A percentile compares a stretch with the other conserved stretches of the same genome.
These are phyloP conservation scores for Furcula furcula DNA, from an alignment of 2,888 invertebrate genomes.

Conservation along the genomic window DNA sequence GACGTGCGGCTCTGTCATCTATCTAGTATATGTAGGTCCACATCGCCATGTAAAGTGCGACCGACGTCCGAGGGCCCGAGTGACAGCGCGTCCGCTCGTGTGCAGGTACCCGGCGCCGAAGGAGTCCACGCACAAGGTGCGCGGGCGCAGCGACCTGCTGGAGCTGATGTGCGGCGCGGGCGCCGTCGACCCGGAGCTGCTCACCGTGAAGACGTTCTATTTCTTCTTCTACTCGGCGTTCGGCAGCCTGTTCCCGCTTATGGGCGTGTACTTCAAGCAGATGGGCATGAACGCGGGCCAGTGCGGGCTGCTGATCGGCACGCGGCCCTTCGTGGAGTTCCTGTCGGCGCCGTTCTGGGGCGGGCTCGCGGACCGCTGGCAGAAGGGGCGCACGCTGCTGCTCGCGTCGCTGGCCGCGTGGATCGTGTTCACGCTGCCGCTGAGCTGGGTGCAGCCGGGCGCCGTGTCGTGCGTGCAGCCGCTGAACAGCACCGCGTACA, in stretches of 20 bases:
- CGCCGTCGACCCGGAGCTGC: slow-evolving; percentile 93
- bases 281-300: slow-evolving; percentile 99
- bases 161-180: slow-evolving; percentile 91
- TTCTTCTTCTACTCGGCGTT: slow-evolving; percentile 99
- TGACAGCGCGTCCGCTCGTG: too few species aligned
- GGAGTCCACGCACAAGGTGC: slow-evolving; percentile 94
- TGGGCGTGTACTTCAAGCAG: slow-evolving; percentile 99
- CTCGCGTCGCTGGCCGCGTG: slow-evolving; percentile 95
- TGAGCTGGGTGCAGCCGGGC: slow-evolving; percentile 97
- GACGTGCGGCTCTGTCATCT: too few species aligned
- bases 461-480: slow-evolving; percentile 92
- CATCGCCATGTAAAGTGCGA: too few species aligned
- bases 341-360: slow-evolving; percentile 99
- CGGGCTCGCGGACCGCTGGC: slow-evolving; percentile 94
- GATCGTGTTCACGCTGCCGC: slow-evolving; percentile 97
- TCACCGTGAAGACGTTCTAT: slow-evolving; percentile 98
- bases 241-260: slow-evolving; percentile 97
- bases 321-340: slow-evolving; percentile 98
- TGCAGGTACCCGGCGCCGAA: slow-evolving; percentile 91
- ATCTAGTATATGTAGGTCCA: too few species aligned
- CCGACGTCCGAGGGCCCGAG: too few species aligned
- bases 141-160: slow-evolving; percentile 91
- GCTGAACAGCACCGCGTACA: slow-evolving; percentile 79
- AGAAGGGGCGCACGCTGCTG: slow-evolving; percentile 92
- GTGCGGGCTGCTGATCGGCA: slow-evolving; percentile 96